phyloP scores from a whole-genome alignment of 2,888 invertebrate species.

The Ectemnius cavifrons region DNA sequence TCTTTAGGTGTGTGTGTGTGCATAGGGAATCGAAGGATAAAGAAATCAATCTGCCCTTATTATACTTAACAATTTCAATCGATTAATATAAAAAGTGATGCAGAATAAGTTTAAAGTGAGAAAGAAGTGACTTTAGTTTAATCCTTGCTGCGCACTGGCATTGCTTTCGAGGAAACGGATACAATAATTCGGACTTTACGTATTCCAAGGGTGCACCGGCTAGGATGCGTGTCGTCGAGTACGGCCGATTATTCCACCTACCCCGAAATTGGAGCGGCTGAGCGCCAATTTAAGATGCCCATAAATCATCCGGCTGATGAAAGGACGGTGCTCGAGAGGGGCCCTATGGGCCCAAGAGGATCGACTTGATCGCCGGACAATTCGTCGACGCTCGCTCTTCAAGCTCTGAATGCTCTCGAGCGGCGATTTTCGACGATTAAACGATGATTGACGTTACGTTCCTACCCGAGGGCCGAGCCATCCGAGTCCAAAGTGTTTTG shows the following conservation, averaged over 20 bases:
- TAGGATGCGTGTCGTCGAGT: neutral
- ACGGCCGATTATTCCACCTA: conserved; percentile 26
- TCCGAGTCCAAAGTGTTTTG: too few species aligned
- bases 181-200: too few species aligned
- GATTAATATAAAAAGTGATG: too few species aligned
- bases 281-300: conserved; percentile 48
- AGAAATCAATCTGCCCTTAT: neutral
- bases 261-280: conserved; percentile 39
- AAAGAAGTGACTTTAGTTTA: too few species aligned
- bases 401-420: conserved; percentile 12
- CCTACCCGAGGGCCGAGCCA: neutral
- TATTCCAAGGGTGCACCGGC: too few species aligned
- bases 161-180: too few species aligned
- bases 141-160: too few species aligned
- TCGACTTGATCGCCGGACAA: conserved; percentile 47
- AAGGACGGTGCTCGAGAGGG: conserved; percentile 9
- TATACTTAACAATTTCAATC: too few species aligned
- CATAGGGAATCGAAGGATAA: too few species aligned
- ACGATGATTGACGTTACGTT: conserved; percentile 38
- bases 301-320: conserved; percentile 33
- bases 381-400: conserved; percentile 39
- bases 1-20: too few species aligned
- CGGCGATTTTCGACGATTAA: conserved; percentile 19
- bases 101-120: too few species aligned
- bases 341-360: conserved; percentile 35